phyloP scores from a whole-genome alignment of 2,888 invertebrate species.

The Thalpophila matura region DNA sequence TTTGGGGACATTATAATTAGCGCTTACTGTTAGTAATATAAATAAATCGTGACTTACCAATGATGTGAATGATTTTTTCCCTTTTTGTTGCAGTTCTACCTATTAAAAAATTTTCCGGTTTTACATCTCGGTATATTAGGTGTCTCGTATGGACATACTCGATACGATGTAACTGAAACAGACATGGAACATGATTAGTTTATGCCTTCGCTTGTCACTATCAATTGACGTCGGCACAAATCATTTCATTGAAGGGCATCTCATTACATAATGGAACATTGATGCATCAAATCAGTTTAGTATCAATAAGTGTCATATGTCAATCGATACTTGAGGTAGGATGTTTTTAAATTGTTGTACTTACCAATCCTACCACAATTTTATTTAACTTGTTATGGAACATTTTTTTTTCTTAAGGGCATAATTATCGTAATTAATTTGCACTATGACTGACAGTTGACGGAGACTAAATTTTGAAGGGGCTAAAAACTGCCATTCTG shows the following conservation, averaged over 20 bases:
- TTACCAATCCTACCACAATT: no score
- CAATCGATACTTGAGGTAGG: slow-evolving; percentile 19
- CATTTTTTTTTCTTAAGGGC: no score
- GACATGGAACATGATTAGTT: slow-evolving; percentile 55
- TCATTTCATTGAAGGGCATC: slow-evolving; percentile 46
- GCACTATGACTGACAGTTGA: no score
- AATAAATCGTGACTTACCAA: slow-evolving; percentile 91
- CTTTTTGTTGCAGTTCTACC: slow-evolving; percentile 99
- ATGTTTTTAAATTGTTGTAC: background rate
- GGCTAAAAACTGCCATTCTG: no score
- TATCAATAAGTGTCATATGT: slow-evolving; percentile 34
- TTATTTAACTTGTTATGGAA: background rate
- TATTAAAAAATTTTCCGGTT: slow-evolving; percentile 99
- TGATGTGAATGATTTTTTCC: slow-evolving; percentile 99
- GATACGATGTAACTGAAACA: slow-evolving; percentile 98
- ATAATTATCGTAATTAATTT: no score
- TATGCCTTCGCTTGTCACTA: slow-evolving; percentile 34
- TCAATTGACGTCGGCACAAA: slow-evolving; percentile 48
- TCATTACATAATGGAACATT: slow-evolving; percentile 43
- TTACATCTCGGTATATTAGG: slow-evolving; percentile 99
- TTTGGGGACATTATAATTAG: background rate
- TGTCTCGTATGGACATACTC: slow-evolving; percentile 99
- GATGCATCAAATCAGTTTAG: slow-evolving; percentile 40
- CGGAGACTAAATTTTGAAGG: no score
- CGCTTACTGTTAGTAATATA: slow-evolving; percentile 9